Base-by-base conservation (phyloP, 1,140 invertebrate genomes). In the Scaptomyza graminum region DNA sequence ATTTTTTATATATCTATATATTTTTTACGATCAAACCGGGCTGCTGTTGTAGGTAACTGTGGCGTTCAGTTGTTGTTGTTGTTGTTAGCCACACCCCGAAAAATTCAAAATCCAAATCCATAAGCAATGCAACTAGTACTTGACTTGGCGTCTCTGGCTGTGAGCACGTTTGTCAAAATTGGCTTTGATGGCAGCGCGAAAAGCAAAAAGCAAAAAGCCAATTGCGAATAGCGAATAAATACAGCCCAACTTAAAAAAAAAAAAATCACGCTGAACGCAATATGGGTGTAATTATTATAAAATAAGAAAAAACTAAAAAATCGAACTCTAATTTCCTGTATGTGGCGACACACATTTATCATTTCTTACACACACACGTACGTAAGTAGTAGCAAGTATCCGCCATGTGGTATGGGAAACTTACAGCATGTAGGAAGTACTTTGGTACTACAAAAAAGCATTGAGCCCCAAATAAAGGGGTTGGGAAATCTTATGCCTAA, bases 231-330 rank as follows among this genome's bases (percentile, higher is more conserved):
- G 37, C 55, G 52, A 59, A 66, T 34, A 34, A 34, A 34, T 9
- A 34, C 7, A 72, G 54, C 41, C 31, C 49, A 64, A 43, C 15
- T 41, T 31, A 50, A 37, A 64, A 56, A 34, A 34, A 34, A 22
- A 22, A 22, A 22, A 22, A n/a, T n/a, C n/a, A n/a, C 5, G 28
- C 18, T 43, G 18, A 59, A 65, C 67, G 72, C 72, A 75, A 75
- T 75, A 66, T 75, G 73, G 73, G 69, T 70, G 69, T 67, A 78
- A 76, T 67, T 78, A 76, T 72, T 76, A 72, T 67, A 69, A 74
- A 74, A 69, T 52, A 66, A 72, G 75, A 62, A 67, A 66, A 31
- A 37, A 78, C 59, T 51, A 59, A 39, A 7, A 75, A 76, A 76
- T 74, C 65, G 41, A 72, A 72, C 75, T 78, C 57, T 28, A 72